Conservation (phyloP, 1,140 invertebrate species). For the Drosophila orosa region DNA sequence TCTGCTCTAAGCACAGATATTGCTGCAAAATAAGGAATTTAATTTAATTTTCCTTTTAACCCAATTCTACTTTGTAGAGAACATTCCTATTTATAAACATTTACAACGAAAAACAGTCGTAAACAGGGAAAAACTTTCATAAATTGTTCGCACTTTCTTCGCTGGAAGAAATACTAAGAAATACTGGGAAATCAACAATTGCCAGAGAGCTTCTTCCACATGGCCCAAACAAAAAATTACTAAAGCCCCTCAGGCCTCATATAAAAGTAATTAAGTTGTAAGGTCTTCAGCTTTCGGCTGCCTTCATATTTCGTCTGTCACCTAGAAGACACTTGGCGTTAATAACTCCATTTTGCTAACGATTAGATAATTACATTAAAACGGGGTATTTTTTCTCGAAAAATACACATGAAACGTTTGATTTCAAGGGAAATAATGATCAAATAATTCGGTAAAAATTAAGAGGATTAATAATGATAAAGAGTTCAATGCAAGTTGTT, state of each 20-base stretch:
- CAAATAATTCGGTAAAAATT: background rate
- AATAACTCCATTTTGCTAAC: constrained; percentile 22
- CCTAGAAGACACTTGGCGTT: constrained; percentile 8
- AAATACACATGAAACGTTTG: background rate
- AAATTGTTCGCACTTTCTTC: constrained; percentile 71
- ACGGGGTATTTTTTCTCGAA: too few relatives aligned
- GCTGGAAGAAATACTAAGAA: constrained; percentile 24
- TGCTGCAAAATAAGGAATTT: too few relatives aligned
- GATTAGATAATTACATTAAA: constrained; percentile 5
- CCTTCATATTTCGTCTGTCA: constrained; percentile 35
- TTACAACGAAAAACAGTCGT: constrained; percentile 44
- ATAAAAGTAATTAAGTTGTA: constrained; percentile 31
- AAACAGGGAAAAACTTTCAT: constrained; percentile 52
- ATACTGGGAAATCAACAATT: constrained; percentile 41
- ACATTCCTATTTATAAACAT: constrained; percentile 63
- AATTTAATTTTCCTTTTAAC: constrained; percentile 14
- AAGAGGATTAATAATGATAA: background rate
- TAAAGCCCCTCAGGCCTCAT: background rate
- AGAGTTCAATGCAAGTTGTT: background rate
- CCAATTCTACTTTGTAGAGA: constrained; percentile 6
- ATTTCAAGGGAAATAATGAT: background rate
- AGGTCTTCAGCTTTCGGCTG: constrained; percentile 2
- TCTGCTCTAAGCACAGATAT: background rate
- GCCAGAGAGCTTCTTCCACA: constrained; percentile 22
- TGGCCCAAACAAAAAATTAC: constrained; percentile 19